Evolutionary conservation across 2,797 vertebrate species (phyloP), one percentile per base, ranked within the genome.

Genomic region (Danio jaintianensis): DNA sequence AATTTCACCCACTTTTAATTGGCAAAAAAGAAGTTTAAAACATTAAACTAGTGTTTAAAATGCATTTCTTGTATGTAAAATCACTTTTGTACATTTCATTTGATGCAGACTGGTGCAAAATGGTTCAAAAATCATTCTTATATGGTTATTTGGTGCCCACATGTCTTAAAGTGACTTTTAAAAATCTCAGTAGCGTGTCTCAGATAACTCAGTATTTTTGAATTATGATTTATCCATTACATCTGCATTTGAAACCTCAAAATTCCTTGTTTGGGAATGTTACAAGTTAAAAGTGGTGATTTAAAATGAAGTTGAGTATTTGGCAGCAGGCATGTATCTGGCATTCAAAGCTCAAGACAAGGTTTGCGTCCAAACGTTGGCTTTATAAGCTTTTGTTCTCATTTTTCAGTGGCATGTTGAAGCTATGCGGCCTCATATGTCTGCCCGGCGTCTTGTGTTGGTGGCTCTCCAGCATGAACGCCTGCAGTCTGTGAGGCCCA

Each of bases 211-310:
- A 6, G 47, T 38, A 38, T 38, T 55, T 38, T 13, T 53, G 68
- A 38, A 55, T 42, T 55, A 18, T 13, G 67, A 70, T 40, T 13
- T 40, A 70, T 55, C 16, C 48, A 61, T 29, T 36, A 38, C 59
- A 61, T 61, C 13, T 8, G 15, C 36, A 13, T 69, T 69, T 13
- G 6, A 78, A 87, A 85, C 88, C 86, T 6, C n/a, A 22, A n/a
- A 55, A 42, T 43, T 42, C 18, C 4, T 48, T 74, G 43, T 48
- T 40, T 74, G 15, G 43, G 20, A 38, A 62, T 20, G 9, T 55
- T 43, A 6, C 36, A 63, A 9, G 16, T 29, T 16, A 61, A 73
- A 29, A 45, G 18, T 16, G n/a, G 8, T 13, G 15, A 13, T 38
- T 50, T n/a, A 13, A 62, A 40, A 53, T 53, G 5, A 29, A 55